phyloP scores from a whole-genome alignment of 2,113 vertebrate genomes.

The Pachypanchax playfairii region DNA sequence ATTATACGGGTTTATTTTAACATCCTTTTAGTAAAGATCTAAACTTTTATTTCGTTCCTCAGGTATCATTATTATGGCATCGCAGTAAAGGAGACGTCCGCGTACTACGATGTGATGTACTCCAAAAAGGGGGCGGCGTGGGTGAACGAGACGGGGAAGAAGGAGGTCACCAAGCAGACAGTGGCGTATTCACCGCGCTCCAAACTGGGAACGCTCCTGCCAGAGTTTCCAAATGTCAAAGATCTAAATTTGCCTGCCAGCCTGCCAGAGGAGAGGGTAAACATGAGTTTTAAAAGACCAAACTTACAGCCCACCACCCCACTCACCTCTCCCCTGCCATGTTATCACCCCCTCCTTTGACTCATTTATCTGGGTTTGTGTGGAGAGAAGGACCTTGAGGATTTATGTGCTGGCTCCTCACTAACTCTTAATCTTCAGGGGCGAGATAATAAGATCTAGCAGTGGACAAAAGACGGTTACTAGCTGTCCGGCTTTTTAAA shows the following conservation, averaged over 20 bases:
- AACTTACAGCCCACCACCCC: conserved; percentile 47
- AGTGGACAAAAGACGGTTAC: conserved; percentile 78
- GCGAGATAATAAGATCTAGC: conserved; percentile 82
- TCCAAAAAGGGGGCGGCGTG: conserved; percentile 99
- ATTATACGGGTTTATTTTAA: neutral
- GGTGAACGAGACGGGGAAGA: conserved; percentile 99
- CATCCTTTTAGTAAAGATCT: neutral
- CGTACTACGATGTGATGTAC: conserved; percentile 99
- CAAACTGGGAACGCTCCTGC: conserved; percentile 97
- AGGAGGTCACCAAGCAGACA: conserved; percentile 99
- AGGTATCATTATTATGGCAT: conserved; percentile 99
- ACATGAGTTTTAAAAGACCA: conserved; percentile 78
- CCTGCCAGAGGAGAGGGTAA: conserved; percentile 99
- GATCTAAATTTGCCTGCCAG: conserved; percentile 98
- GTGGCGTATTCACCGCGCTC: conserved; percentile 99
- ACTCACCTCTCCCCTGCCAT: conserved; percentile 43
- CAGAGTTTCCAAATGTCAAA: conserved; percentile 99
- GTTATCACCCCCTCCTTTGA: conserved; percentile 67
- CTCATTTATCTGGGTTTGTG: conserved; percentile 78
- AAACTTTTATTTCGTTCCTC: conserved; percentile 49
- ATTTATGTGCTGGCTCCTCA: conserved; percentile 82
- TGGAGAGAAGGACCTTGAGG: conserved; percentile 79
- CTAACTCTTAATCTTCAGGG: conserved; percentile 82
- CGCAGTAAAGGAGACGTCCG: conserved; percentile 96
- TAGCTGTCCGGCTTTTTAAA: conserved; percentile 77